These are phyloP conservation scores for Brachypteracias leptosomus DNA, from an alignment of 2,113 vertebrate species.

Conservation along the genomic window DNA sequence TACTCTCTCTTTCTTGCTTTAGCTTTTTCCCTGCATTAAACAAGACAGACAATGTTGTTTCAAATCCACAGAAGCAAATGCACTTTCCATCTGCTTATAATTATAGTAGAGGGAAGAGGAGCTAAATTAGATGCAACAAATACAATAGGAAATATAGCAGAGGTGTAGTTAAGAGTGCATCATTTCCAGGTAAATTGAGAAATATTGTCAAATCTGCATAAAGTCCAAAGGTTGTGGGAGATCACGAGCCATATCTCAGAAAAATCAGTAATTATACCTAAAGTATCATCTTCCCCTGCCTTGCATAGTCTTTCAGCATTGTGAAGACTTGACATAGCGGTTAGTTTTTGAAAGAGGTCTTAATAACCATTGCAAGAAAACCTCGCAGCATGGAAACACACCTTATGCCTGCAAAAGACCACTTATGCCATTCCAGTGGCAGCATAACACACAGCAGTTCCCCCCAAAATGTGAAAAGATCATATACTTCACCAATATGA, in stretches of 20 bases:
- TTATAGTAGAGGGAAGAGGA: background rate
- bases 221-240: background rate
- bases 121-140: background rate
- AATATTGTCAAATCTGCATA: background rate
- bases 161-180: background rate
- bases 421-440: background rate
- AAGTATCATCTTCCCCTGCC: background rate
- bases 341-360: background rate
- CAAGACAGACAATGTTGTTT: background rate
- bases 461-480: slow-evolving; percentile 3
- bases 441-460: background rate
- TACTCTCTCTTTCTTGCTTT: background rate
- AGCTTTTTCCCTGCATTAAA: background rate
- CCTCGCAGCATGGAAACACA: background rate
- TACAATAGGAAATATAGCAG: background rate
- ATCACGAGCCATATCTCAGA: background rate
- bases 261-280: background rate
- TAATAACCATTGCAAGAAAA: background rate
- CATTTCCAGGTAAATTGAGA: background rate
- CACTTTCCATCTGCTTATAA: background rate
- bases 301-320: background rate
- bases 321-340: background rate
- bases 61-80: slow-evolving; percentile 3
- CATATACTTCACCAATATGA: background rate
- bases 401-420: background rate